Base-by-base conservation (phyloP, 2,888 invertebrate species). In the Exocentrus adspersus region DNA sequence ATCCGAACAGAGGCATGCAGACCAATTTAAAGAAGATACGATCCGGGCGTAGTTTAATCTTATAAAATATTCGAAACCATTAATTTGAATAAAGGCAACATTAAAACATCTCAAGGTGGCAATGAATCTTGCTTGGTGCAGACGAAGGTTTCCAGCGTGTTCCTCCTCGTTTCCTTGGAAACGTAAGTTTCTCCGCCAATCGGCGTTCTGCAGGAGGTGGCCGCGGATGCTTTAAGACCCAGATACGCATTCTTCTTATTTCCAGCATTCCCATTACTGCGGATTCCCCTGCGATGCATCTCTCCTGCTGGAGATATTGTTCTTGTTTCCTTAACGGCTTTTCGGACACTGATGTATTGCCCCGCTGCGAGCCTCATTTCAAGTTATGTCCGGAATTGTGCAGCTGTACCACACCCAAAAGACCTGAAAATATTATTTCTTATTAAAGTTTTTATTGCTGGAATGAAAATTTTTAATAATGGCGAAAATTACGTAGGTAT, bases 81-180 rank as follows among this genome's bases (percentile, higher is more conserved):
- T 82, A 82, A 82, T 82, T 82, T 82, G 81, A 82, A 82, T 82
- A 82, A 82, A 82, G 80, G 80, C 80, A 81, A 82, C 82, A 82
- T 82, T 82, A 82, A 81, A 81, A 81, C 81, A 81, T 82, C 82
- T 82, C 82, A 81, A 82, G 82, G 82, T 82, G 82, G 80, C 79
- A 75, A 81, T 82, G 82, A 82, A 82, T 82, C 82, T 82, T 76
- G 75, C 75, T 75, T 64, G 65, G 65, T 64, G 67, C 68, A 67
- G 68, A 60, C 77, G 78, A 78, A 76, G 74, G 78, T 72, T 74
- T 76, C 74, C 78, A 72, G 77, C 77, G 76, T 77, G 79, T 80
- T 79, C 81, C 79, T 79, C 80, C 79, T 79, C 76, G 83, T 83
- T 80, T 76, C 82, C 80, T 77, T 79, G 82, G 81, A 71, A 75